Evolutionary conservation across 1,140 invertebrate genomes (phyloP).

Genomic region (Drosophila virilis): DNA sequence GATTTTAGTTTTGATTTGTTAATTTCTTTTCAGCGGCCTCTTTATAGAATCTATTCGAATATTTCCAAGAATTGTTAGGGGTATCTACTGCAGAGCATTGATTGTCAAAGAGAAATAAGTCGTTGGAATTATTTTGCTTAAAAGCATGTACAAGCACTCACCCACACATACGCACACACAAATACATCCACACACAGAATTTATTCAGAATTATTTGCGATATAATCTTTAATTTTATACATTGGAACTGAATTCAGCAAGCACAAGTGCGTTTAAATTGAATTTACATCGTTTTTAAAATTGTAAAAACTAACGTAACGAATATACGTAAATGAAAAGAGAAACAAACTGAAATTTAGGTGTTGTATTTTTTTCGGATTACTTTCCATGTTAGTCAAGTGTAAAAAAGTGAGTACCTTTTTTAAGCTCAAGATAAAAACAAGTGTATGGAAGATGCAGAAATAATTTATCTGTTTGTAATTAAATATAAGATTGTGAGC

Average conservation of each 20-base stretch:
- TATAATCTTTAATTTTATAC: constrained; percentile 34
- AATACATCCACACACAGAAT: not conserved
- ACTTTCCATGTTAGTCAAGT: constrained; percentile 27
- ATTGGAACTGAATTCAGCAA: constrained; percentile 67
- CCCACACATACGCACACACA: not conserved
- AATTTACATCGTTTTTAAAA: constrained; percentile 65
- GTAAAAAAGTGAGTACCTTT: constrained; percentile 60
- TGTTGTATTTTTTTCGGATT: constrained; percentile 61
- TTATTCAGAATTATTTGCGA: constrained; percentile 15
- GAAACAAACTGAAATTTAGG: constrained; percentile 76
- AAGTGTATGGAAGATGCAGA: constrained; percentile 9
- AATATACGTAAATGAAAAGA: constrained; percentile 77
- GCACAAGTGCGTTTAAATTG: constrained; percentile 62
- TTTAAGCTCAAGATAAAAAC: constrained; percentile 42
- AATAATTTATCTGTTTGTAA: constrained; percentile 36
- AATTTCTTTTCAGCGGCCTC: constrained; percentile 43
- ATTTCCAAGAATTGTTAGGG: not conserved
- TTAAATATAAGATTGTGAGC: constrained; percentile 56
- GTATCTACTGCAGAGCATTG: not conserved
- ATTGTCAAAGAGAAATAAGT: constrained; percentile 13
- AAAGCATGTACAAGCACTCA: not conserved
- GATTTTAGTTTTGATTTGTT: constrained; percentile 48
- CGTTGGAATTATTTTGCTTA: not conserved
- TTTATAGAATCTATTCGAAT: constrained; percentile 4
- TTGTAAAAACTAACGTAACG: constrained; percentile 67